Evolutionary conservation across 2,888 invertebrate species (phyloP).

Genomic region (Shargacucullia verbasci): DNA sequence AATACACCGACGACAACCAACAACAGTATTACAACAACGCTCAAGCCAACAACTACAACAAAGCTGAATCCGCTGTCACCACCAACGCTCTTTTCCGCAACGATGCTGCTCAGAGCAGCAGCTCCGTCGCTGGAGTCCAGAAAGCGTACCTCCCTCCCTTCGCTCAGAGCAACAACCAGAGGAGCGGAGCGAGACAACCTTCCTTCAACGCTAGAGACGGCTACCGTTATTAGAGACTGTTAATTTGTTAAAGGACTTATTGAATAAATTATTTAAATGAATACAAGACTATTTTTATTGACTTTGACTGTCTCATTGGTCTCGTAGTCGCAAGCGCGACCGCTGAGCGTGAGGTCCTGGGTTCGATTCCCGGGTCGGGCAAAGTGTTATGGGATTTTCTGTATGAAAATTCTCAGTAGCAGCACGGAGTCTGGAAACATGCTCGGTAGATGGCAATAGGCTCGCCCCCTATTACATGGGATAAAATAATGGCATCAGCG

Average conservation of each 20-base stretch:
- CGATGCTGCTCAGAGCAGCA: slow-evolving; percentile 57
- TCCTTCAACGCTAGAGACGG: slow-evolving; percentile 65
- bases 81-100: slow-evolving; percentile 52
- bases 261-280: slow-evolving; percentile 50
- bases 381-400: too few species aligned
- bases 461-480: too few species aligned
- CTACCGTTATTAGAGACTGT: slow-evolving; percentile 62
- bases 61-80: slow-evolving; percentile 69
- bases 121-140: slow-evolving; percentile 41
- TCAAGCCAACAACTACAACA: slow-evolving; percentile 47
- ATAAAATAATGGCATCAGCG: too few species aligned
- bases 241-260: slow-evolving; percentile 25
- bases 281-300: not conserved
- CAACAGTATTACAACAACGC: slow-evolving; percentile 36
- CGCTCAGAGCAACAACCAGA: slow-evolving; percentile 48
- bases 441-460: too few species aligned
- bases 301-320: too few species aligned
- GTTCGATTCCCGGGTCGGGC: too few species aligned
- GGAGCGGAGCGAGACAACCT: slow-evolving; percentile 26
- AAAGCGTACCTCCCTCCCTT: slow-evolving; percentile 74
- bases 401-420: too few species aligned
- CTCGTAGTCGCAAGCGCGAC: too few species aligned
- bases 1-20: slow-evolving; percentile 61
- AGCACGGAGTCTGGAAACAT: too few species aligned
- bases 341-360: too few species aligned